Evolutionary conservation across 53 echinoderm and acorn worm species (phyloP), one percentile per base, ranked within the genome.

Genomic region (Paelopatides confundens): DNA sequence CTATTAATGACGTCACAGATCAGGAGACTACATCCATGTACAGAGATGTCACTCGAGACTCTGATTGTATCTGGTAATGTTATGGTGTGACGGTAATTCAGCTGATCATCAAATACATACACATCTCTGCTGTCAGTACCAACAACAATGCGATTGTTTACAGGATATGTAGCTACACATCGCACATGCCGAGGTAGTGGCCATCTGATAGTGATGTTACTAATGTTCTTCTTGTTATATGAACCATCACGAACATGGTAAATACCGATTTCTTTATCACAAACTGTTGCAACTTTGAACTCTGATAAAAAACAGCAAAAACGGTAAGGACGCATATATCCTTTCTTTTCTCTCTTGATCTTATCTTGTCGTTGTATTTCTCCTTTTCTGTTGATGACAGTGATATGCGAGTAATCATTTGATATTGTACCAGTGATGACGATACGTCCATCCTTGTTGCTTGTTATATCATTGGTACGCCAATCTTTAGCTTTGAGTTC

Each of bases 21-120:
- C 26, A 82, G 9, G 6, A 58, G 58, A 5, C 5, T 58, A 58
- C n/a, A 2, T 58, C 21, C 4, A 58, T 21, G 21, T 21, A 18
- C 21, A 21, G 58, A 2, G 58, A 58, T 58, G 24, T 21, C n/a
- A 15, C 24, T 18, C 58, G 24, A 21, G 15, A 2, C 24, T 18
- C 5, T 58, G 58, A 58, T 58, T 21, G 24, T 4, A 58, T 58
- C 58, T 21, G 58, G 58, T 58, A 58, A 21, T 58, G 43, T 43
- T 10, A 70, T 36, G 36, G 39, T 70, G 70, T 36, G 70, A 40
- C 23, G 13, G 37, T 70, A 36, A 35, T 70, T 70, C 38, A 70
- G 26, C 37, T 70, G 37, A 70, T 24, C 23, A 36, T 70, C 40
- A 70, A 70, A 70, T n/a, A 37, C 70, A 26, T 70, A 70, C 7